Evolutionary conservation across 2,888 invertebrate species (phyloP), one percentile per base, ranked within the genome.

Genomic region (Melolontha melolontha): DNA sequence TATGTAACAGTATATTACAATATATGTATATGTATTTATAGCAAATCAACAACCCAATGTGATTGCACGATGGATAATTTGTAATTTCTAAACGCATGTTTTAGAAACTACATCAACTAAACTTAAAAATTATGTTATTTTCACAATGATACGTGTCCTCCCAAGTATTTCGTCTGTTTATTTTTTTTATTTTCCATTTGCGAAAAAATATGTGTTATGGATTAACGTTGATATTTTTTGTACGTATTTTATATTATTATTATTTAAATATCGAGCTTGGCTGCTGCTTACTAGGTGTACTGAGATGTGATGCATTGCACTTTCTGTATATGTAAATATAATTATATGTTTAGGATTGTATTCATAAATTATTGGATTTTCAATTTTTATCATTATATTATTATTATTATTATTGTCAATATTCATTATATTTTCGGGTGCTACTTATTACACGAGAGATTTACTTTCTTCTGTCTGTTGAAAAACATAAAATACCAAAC

Each of bases 281-380:
- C 74, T 75, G 80, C 80, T 81, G 59, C 59, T 62, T 62, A 62
- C 47, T 81, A 80, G 80, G 80, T 81, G 80, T 81, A 80, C 79
- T 81, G 81, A 74, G 70, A 78, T 79, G 79, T 81, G 80, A 80
- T 79, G 79, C 79, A 76, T 76, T 79, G 79, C 80, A 80, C 81
- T 79, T 76, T 77, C 67, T 78, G 75, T 80, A 77, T 80, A 78
- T 77, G 79, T 79, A 79, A 71, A 71, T 73, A 74, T 77, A 75
- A 73, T 47, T 57, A 62, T 62, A 63, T 50, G 63, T 64, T 66
- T 69, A 67, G 63, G 63, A 76, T 75, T 76, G 73, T 76, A 71
- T 49, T 68, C 55, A 59, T 72, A 71, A 74, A 72, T 74, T 72
- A 72, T 72, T 69, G 71, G 69, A 71, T 68, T 71, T 22, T 34